A percentile compares a stretch with the other conserved stretches of the same genome.
phyloP scores from a whole-genome alignment of 2,888 invertebrate genomes.

The Eristalis arbustorum region DNA sequence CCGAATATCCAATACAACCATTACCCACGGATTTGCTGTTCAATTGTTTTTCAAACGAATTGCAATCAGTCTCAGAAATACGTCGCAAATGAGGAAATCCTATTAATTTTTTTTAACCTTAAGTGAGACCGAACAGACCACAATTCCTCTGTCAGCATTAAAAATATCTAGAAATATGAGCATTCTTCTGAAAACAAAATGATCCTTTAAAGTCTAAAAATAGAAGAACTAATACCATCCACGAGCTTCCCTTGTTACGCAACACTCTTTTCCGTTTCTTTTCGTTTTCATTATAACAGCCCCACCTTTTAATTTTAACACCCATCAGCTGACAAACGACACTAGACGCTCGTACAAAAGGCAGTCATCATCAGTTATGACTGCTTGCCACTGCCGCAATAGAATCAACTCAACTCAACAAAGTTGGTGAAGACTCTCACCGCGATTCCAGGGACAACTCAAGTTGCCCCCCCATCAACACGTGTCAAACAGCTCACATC shows the following conservation, averaged over 20 bases:
- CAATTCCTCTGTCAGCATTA: no score
- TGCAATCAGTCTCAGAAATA: no score
- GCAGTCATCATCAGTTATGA: background rate
- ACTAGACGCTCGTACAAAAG: background rate
- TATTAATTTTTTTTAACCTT: no score
- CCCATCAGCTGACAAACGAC: background rate
- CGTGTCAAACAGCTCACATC: background rate
- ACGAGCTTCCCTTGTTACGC: background rate
- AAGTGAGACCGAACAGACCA: background rate
- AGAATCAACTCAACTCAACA: background rate
- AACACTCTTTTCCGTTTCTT: background rate
- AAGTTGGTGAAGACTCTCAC: background rate
- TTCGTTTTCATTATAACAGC: background rate
- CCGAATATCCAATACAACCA: no score
- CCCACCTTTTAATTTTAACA: background rate
- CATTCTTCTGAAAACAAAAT: no score
- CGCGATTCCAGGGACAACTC: background rate
- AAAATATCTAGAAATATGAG: no score
- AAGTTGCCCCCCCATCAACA: background rate
- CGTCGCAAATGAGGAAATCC: no score
- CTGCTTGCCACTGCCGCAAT: background rate
- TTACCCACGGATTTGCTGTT: no score
- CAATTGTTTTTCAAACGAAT: no score
- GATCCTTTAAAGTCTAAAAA: background rate
- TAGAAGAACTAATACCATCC: background rate